Conservation (phyloP, 2,888 invertebrate genomes). For the Apamea sordens region DNA sequence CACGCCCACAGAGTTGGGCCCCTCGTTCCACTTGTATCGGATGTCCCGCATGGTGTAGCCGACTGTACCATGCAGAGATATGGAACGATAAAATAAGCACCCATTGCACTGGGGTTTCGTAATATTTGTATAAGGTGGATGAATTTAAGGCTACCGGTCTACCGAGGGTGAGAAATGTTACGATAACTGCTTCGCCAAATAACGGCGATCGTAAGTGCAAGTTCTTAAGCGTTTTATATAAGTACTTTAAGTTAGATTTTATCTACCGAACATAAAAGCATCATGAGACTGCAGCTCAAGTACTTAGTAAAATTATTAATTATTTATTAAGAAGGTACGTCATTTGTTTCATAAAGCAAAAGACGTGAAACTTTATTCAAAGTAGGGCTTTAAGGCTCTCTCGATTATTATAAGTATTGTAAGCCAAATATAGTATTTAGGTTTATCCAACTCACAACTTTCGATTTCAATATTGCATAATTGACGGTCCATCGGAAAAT, state of each 20-base stretch:
- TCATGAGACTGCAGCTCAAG: slow-evolving; percentile 69
- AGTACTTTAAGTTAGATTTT: slow-evolving; percentile 66
- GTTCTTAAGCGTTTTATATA: slow-evolving; percentile 70
- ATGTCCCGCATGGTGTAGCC: slow-evolving; percentile 99
- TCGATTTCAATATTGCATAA: slow-evolving; percentile 98
- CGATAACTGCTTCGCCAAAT: slow-evolving; percentile 60
- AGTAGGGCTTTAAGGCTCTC: slow-evolving; percentile 37
- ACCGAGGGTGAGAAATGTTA: slow-evolving; percentile 72
- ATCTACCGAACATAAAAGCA: slow-evolving; percentile 76
- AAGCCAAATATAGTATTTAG: slow-evolving; percentile 54
- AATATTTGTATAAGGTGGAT: slow-evolving; percentile 73
- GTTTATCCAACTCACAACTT: slow-evolving; percentile 95
- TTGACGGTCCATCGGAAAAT: slow-evolving; percentile 99
- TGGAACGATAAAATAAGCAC: slow-evolving; percentile 88
- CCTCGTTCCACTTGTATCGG: slow-evolving; percentile 99
- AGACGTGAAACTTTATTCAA: slow-evolving; percentile 51
- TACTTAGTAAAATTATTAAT: slow-evolving; percentile 54
- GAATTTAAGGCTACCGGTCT: slow-evolving; percentile 70
- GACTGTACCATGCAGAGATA: slow-evolving; percentile 93
- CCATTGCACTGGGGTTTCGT: slow-evolving; percentile 89
- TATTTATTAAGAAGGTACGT: slow-evolving; percentile 48
- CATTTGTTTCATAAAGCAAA: slow-evolving; percentile 65
- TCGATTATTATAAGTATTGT: slow-evolving; percentile 51
- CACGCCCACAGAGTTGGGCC: slow-evolving; percentile 97
- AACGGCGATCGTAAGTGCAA: slow-evolving; percentile 62